A percentile compares a stretch with the other conserved stretches of the same genome.
phyloP scores from a whole-genome alignment of 2,113 vertebrate genomes.

The Apteryx mantelli region DNA sequence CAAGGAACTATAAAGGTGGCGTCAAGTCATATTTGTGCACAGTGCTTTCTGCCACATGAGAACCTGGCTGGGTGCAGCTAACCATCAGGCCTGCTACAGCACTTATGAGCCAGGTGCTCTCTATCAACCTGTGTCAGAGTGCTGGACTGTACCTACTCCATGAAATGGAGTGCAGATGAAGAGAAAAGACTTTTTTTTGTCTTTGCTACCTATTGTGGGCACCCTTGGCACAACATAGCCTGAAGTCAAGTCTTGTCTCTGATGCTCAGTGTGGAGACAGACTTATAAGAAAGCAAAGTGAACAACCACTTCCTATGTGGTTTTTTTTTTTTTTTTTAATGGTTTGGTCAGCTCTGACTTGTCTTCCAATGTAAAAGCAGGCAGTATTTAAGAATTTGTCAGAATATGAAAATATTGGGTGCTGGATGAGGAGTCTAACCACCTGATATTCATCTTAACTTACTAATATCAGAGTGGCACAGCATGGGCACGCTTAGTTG shows the following conservation, averaged over 20 bases:
- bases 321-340: neutral
- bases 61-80: neutral
- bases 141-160: neutral
- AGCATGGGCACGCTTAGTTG: neutral
- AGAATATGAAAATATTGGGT: neutral
- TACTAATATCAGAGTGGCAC: neutral
- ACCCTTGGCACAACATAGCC: neutral
- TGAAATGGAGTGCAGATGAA: neutral
- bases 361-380: neutral
- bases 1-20: neutral
- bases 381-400: neutral
- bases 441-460: neutral
- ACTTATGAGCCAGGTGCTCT: neutral
- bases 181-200: neutral
- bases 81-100: neutral
- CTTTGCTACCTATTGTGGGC: neutral
- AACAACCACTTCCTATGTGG: neutral
- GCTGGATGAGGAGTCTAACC: neutral
- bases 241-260: neutral
- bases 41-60: neutral
- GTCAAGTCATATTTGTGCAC: neutral
- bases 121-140: neutral
- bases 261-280: neutral
- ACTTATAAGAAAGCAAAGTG: neutral
- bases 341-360: neutral